These are phyloP conservation scores for Matsumurasca onukii DNA, from an alignment of 1,140 invertebrate species.

Conservation along the genomic window DNA sequence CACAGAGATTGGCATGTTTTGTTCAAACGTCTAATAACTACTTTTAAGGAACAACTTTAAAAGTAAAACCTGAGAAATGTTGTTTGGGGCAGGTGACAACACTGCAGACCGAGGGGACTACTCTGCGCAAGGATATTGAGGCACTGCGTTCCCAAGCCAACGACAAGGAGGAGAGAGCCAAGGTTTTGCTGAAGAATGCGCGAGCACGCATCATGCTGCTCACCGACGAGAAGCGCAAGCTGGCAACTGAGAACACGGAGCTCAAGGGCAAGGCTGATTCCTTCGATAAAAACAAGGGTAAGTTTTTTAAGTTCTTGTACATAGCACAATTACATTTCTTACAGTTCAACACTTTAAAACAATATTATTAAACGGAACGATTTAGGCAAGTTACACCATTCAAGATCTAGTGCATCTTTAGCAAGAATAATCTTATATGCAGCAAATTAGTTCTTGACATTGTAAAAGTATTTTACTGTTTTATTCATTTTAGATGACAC, in stretches of 20 bases:
- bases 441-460: too few relatives aligned
- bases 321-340: too few relatives aligned
- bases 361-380: too few relatives aligned
- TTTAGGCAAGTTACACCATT: too few relatives aligned
- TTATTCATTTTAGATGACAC: slow-evolving; percentile 37
- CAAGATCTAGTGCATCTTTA: too few relatives aligned
- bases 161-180: slow-evolving; percentile 71
- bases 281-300: slow-evolving; percentile 52
- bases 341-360: too few relatives aligned
- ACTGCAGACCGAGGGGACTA: slow-evolving; percentile 63
- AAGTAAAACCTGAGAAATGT: too few relatives aligned
- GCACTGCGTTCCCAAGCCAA: slow-evolving; percentile 59
- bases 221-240: slow-evolving; percentile 63
- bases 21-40: too few relatives aligned
- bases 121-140: slow-evolving; percentile 69
- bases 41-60: too few relatives aligned
- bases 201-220: slow-evolving; percentile 68
- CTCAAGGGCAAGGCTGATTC: slow-evolving; percentile 47
- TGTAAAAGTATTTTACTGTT: too few relatives aligned
- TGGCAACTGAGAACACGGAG: slow-evolving; percentile 60
- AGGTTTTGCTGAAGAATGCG: slow-evolving; percentile 69
- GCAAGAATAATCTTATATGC: too few relatives aligned
- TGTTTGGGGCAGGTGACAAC: slow-evolving; percentile 46
- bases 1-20: too few relatives aligned
- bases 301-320: slow-evolving; percentile 31